Evolutionary conservation across 1,140 invertebrate genomes (phyloP).

Genomic region (Philotrypesis tridentata): DNA sequence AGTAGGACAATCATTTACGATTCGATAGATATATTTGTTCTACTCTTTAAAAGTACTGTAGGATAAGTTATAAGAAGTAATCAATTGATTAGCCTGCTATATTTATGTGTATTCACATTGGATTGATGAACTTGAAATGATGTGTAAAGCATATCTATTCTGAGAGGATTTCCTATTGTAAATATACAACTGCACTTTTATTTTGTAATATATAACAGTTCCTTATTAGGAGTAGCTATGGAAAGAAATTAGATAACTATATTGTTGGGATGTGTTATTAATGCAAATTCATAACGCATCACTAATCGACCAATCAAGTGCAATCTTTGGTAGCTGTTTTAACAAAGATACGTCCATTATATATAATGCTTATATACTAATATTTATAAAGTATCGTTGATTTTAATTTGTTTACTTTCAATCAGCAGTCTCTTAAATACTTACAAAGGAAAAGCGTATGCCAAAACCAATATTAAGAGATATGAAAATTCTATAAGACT

Average conservation of each 20-base stretch:
- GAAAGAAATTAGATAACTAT: conserved; percentile 25
- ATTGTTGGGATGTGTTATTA: too few species aligned
- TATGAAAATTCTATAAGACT: conserved; percentile 61
- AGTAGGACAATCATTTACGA: not conserved
- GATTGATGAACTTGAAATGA: not conserved
- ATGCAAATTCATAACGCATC: not conserved
- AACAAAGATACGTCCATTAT: conserved; percentile 29
- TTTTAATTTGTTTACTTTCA: conserved; percentile 28
- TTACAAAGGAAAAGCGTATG: not conserved
- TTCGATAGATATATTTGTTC: not conserved
- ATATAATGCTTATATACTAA: conserved; percentile 14
- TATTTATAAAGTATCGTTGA: conserved; percentile 37
- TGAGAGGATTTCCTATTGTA: conserved; percentile 18
- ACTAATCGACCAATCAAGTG: conserved; percentile 19
- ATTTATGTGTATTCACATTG: not conserved
- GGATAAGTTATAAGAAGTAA: not conserved
- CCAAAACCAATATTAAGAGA: conserved; percentile 35
- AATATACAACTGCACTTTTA: conserved; percentile 32
- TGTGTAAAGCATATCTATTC: not conserved
- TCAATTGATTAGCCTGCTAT: not conserved
- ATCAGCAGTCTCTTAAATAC: conserved; percentile 38
- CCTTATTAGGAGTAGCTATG: conserved; percentile 42
- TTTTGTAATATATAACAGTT: conserved; percentile 47
- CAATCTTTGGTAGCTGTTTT: conserved; percentile 21
- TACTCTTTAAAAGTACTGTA: not conserved